A percentile compares a stretch with the other conserved stretches of the same genome.
Evolutionary conservation across 2,888 invertebrate species (phyloP).

Genomic region (Nebria brevicollis): DNA sequence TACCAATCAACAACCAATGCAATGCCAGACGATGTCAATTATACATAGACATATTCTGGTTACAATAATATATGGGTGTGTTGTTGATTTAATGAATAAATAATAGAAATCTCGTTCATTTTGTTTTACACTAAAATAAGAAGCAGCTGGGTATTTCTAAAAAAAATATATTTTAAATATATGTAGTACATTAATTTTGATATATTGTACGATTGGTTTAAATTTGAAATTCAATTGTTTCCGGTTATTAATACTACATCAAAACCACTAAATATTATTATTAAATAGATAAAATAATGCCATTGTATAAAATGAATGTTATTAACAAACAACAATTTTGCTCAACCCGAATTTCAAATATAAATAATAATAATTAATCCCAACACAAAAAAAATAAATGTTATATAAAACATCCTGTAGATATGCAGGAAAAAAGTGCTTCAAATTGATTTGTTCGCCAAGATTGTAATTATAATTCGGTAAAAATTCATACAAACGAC

Average conservation of each 20-base stretch:
- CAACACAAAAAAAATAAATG: background rate
- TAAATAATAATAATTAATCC: too few relatives aligned
- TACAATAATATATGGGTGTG: too few relatives aligned
- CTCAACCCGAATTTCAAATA: too few relatives aligned
- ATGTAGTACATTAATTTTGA: background rate
- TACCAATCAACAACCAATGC: background rate
- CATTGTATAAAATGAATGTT: background rate
- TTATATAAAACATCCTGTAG: background rate
- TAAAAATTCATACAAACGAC: background rate
- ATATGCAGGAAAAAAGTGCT: background rate
- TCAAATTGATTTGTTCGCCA: background rate
- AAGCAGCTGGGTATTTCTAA: background rate
- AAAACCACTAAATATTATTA: background rate
- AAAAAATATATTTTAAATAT: background rate
- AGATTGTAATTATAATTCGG: background rate
- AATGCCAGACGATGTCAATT: background rate
- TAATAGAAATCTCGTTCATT: background rate
- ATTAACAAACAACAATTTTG: too few relatives aligned
- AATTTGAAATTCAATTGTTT: background rate
- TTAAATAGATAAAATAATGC: background rate
- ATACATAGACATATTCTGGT: background rate
- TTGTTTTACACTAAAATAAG: background rate
- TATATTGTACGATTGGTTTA: background rate
- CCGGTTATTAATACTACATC: background rate
- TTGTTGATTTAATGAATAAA: too few relatives aligned